These are phyloP conservation scores for Spodoptera littoralis DNA, from an alignment of 2,888 invertebrate species.

Conservation along the genomic window DNA sequence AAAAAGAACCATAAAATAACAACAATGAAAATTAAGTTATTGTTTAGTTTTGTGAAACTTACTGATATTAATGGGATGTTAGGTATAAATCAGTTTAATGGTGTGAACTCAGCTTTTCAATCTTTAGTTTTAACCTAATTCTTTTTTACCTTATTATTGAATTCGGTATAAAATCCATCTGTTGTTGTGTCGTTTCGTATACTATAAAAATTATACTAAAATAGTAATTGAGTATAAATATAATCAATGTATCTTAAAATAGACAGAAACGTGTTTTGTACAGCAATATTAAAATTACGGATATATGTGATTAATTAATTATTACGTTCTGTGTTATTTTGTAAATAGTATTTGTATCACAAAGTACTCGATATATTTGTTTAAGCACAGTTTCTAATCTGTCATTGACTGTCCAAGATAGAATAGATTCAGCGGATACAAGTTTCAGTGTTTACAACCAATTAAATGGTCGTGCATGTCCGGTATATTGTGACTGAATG, in stretches of 20 bases:
- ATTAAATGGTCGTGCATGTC: constrained; percentile 39
- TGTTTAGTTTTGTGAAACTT: constrained; percentile 1
- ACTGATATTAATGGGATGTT: no score
- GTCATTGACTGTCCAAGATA: constrained; percentile 27
- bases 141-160: no score
- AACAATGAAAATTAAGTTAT: not conserved
- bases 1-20: constrained; percentile 8
- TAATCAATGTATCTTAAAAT: constrained; percentile 20
- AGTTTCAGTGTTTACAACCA: constrained; percentile 28
- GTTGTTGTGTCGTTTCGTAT: no score
- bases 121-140: no score
- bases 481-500: constrained; percentile 29
- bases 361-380: not conserved
- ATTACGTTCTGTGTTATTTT: no score
- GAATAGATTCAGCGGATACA: constrained; percentile 21
- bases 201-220: no score
- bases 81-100: no score
- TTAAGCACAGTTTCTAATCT: not conserved
- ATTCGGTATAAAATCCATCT: no score
- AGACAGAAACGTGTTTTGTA: constrained; percentile 13
- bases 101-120: no score
- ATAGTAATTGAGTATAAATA: constrained; percentile 10
- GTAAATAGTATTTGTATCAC: no score
- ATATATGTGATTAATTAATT: not conserved
- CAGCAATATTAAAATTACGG: constrained; percentile 13